Conservation (phyloP, 2,888 invertebrate genomes). For the Patella ulyssiponensis region DNA sequence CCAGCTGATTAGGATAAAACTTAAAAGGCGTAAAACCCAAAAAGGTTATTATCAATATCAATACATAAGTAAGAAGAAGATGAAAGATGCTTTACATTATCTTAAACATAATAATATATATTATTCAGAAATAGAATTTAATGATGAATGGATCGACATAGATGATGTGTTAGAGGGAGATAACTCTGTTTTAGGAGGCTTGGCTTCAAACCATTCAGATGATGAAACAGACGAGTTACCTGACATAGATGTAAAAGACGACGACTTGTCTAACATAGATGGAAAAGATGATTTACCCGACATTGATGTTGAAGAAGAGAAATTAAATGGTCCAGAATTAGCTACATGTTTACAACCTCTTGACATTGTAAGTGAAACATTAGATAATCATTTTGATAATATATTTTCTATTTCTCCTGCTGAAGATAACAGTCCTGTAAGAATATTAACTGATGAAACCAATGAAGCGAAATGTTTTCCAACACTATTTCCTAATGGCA, state of each 20-base stretch:
- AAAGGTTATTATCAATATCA: slow-evolving; percentile 1
- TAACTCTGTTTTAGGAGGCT: neutral
- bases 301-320: neutral
- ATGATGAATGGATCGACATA: slow-evolving; percentile 1
- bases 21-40: neutral
- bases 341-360: slow-evolving; percentile 35
- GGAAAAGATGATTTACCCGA: neutral
- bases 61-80: neutral
- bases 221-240: neutral
- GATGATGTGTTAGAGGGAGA: neutral
- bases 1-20: neutral
- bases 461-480: slow-evolving; percentile 32
- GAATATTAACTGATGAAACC: slow-evolving; percentile 22
- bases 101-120: slow-evolving; percentile 9
- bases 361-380: slow-evolving; percentile 28
- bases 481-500: slow-evolving; percentile 27
- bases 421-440: slow-evolving; percentile 30
- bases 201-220: neutral
- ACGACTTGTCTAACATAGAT: neutral
- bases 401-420: slow-evolving; percentile 33
- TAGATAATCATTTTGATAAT: slow-evolving; percentile 26
- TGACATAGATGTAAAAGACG: neutral
- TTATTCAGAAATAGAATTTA: slow-evolving; percentile 8
- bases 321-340: neutral
- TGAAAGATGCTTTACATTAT: neutral